Conservation (phyloP, 2,888 invertebrate genomes). For the Xestia sexstrigata region DNA sequence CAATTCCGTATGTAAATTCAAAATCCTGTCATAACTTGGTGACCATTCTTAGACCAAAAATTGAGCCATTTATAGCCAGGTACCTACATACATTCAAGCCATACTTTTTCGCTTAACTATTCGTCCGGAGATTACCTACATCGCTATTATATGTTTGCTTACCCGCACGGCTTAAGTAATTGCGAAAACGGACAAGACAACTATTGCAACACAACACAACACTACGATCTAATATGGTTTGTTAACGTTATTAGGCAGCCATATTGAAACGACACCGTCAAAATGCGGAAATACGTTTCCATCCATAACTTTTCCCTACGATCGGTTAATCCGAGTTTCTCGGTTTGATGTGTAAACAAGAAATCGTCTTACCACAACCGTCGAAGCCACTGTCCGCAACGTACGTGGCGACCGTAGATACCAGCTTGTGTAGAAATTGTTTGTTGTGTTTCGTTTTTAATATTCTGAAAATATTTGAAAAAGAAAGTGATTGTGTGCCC, state of each 20-base stretch:
- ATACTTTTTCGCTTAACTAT: constrained; percentile 24
- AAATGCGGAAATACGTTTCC: constrained; percentile 81
- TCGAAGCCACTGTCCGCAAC: constrained; percentile 84
- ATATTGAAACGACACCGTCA: constrained; percentile 77
- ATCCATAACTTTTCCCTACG: constrained; percentile 78
- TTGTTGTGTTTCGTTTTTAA: constrained; percentile 53
- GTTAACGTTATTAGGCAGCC: constrained; percentile 78
- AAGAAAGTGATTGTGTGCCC: constrained; percentile 70
- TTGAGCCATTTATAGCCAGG: not conserved
- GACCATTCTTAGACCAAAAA: not conserved
- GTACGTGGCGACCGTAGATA: constrained; percentile 83
- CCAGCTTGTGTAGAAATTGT: constrained; percentile 53
- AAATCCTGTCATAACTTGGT: not conserved
- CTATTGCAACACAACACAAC: constrained; percentile 73
- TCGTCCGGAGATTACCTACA: constrained; percentile 44
- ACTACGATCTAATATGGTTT: constrained; percentile 71
- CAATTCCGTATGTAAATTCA: not conserved
- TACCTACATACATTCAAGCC: not conserved
- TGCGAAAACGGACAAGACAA: constrained; percentile 79
- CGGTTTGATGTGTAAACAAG: constrained; percentile 82
- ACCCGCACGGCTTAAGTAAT: constrained; percentile 67
- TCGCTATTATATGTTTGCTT: constrained; percentile 62
- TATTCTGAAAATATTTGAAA: constrained; percentile 54
- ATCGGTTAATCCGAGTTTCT: constrained; percentile 78
- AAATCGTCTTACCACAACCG: constrained; percentile 84